These are phyloP conservation scores for Eufriesea mexicana DNA, from an alignment of 1,140 invertebrate species.

Conservation along the genomic window DNA sequence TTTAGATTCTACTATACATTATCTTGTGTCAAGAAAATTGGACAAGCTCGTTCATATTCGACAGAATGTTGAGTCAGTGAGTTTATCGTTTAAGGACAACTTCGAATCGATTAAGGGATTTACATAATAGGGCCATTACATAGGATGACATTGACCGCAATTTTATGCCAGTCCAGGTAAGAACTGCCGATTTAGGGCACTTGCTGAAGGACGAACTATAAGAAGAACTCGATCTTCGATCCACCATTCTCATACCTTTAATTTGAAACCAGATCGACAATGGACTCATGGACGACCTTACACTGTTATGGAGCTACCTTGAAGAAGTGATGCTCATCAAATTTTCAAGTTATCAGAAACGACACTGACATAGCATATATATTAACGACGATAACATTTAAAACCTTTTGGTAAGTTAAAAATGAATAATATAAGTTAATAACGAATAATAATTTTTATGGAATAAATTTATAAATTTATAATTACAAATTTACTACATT, in stretches of 20 bases:
- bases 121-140: constrained; percentile 37
- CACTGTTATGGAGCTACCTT: constrained; percentile 28
- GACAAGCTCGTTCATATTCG: constrained; percentile 35
- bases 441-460: no score
- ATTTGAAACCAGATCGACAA: constrained; percentile 50
- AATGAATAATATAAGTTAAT: not conserved
- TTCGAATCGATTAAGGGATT: constrained; percentile 42
- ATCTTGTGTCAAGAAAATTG: constrained; percentile 18
- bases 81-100: constrained; percentile 23
- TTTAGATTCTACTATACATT: not conserved
- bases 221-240: constrained; percentile 55
- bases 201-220: constrained; percentile 19
- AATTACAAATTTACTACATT: no score
- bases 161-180: constrained; percentile 57
- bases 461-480: not conserved
- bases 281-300: constrained; percentile 35
- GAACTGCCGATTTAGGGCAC: constrained; percentile 62
- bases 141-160: constrained; percentile 72
- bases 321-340: not conserved
- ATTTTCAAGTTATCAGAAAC: not conserved
- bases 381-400: no score
- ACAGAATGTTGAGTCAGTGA: constrained; percentile 20
- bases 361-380: not conserved
- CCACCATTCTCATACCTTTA: constrained; percentile 40
- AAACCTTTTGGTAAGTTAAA: not conserved